Conservation (phyloP, 2,888 invertebrate species). For the Rhagonycha fulva region DNA sequence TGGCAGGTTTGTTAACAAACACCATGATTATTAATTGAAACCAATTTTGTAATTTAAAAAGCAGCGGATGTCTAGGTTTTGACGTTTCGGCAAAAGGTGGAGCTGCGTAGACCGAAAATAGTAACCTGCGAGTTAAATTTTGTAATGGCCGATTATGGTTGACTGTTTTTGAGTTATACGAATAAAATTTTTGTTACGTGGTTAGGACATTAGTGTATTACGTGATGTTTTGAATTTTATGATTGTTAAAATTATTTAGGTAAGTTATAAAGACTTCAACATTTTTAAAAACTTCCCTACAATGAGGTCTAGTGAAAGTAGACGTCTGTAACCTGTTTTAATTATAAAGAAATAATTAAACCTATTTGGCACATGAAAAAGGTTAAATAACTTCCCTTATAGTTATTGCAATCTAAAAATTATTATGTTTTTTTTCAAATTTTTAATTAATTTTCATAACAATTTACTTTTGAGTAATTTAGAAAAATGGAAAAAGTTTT, state of each 20-base stretch:
- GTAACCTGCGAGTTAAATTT: constrained; percentile 8
- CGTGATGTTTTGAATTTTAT: constrained; percentile 16
- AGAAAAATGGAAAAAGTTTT: neutral
- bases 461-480: neutral
- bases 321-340: constrained; percentile 21
- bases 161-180: constrained; percentile 13
- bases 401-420: neutral
- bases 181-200: constrained; percentile 3
- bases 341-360: constrained; percentile 19
- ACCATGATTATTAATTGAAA: constrained; percentile 15
- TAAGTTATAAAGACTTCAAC: constrained; percentile 8
- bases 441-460: neutral
- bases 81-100: neutral
- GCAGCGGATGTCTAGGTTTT: constrained; percentile 9
- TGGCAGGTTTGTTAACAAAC: constrained; percentile 24
- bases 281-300: neutral
- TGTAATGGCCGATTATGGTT: constrained; percentile 25
- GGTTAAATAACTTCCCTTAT: neutral
- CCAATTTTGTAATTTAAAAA: constrained; percentile 15
- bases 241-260: constrained; percentile 4
- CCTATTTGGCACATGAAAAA: constrained; percentile 24
- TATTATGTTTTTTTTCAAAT: neutral
- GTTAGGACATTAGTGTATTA: constrained; percentile 6
- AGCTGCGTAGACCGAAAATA: neutral
- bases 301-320: constrained; percentile 1